These are phyloP conservation scores for Stichodactyla helianthus DNA, from an alignment of 64 coral and sea anemone genomes.

Conservation along the genomic window DNA sequence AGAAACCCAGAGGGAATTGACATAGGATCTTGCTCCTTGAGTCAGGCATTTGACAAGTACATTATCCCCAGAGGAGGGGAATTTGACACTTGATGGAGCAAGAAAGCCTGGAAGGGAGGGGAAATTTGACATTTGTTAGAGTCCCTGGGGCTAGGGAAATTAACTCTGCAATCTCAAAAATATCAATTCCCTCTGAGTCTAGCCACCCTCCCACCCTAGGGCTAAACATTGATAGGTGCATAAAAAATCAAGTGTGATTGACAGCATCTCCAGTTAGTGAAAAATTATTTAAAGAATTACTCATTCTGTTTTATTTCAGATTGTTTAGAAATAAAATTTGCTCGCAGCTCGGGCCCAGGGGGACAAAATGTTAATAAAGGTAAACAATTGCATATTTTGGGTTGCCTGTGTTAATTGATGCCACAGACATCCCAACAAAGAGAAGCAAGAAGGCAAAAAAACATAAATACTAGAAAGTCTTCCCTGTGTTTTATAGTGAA, in stretches of 20 bases:
- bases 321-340: conserved; percentile 75
- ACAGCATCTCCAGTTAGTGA: too few relatives aligned
- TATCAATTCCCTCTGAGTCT: too few relatives aligned
- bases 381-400: background rate
- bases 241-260: background rate
- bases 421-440: background rate
- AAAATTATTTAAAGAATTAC: background rate
- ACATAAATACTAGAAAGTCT: background rate
- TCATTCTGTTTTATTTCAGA: conserved; percentile 25
- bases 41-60: too few relatives aligned
- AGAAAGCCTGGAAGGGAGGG: too few relatives aligned
- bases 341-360: conserved; percentile 91
- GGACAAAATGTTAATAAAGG: conserved; percentile 99
- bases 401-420: background rate
- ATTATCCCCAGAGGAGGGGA: too few relatives aligned
- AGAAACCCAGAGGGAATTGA: too few relatives aligned
- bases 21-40: too few relatives aligned
- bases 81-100: too few relatives aligned
- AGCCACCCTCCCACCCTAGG: background rate
- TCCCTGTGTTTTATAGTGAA: conserved; percentile 57
- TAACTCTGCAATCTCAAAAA: too few relatives aligned
- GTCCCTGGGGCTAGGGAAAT: too few relatives aligned
- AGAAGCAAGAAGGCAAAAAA: background rate
- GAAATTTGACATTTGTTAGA: too few relatives aligned
- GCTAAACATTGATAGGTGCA: background rate